Percentiles rank a stretch among this genome's conserved stretches.
Conservation (phyloP, 2,888 invertebrate species). For the Drosophila atroscutellata region DNA sequence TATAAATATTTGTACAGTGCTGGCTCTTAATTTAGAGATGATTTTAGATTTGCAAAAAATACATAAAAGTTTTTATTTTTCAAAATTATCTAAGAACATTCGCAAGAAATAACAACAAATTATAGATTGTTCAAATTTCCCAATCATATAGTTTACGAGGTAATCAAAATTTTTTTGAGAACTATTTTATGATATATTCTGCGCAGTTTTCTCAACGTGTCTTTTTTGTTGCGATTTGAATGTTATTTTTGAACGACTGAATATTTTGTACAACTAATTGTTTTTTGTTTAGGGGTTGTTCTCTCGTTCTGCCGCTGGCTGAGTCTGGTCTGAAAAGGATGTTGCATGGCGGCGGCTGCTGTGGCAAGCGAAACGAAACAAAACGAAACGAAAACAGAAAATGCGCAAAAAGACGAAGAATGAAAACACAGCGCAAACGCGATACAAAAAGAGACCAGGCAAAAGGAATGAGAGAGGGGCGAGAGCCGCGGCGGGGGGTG, state of each 20-base stretch:
- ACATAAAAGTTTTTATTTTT: neutral
- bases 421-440: slow-evolving; percentile 77
- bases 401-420: slow-evolving; percentile 72
- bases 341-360: slow-evolving; percentile 44
- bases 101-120: neutral
- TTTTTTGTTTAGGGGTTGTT: slow-evolving; percentile 67
- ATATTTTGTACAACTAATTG: slow-evolving; percentile 46
- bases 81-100: neutral
- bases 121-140: neutral
- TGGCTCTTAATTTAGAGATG: neutral
- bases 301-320: slow-evolving; percentile 28
- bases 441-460: slow-evolving; percentile 62
- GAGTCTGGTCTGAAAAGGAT: slow-evolving; percentile 63
- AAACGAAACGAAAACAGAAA: slow-evolving; percentile 70
- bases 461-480: slow-evolving; percentile 34
- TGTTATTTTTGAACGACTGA: slow-evolving; percentile 1
- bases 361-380: slow-evolving; percentile 45
- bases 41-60: neutral
- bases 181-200: slow-evolving; percentile 22
- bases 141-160: neutral
- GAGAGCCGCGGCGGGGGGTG: slow-evolving; percentile 3
- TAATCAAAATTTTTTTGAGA: neutral
- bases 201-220: slow-evolving; percentile 34
- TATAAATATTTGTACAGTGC: neutral
- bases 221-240: slow-evolving; percentile 3